These are phyloP conservation scores for Caprella mutica DNA, from an alignment of 2,888 invertebrate genomes.

Conservation along the genomic window DNA sequence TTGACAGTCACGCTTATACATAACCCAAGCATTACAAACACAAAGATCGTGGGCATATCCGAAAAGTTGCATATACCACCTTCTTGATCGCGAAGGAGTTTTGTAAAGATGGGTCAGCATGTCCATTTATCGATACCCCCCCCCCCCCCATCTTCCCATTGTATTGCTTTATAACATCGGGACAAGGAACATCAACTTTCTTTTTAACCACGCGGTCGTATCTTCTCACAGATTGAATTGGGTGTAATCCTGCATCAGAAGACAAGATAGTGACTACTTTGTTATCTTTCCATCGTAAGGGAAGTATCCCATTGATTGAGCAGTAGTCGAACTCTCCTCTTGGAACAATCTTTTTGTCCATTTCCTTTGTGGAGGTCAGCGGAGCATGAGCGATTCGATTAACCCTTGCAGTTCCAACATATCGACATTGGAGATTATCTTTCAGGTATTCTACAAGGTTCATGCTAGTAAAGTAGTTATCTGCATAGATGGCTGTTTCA, in stretches of 20 bases:
- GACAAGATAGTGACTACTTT: constrained; percentile 13
- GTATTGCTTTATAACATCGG: too few relatives aligned
- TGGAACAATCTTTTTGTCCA: constrained; percentile 8
- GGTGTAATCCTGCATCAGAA: constrained; percentile 8
- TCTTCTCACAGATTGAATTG: background rate
- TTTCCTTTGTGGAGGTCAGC: background rate
- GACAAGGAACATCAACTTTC: constrained; percentile 7
- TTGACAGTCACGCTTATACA: constrained; percentile 1
- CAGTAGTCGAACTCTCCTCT: constrained; percentile 3
- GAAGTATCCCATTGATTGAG: constrained; percentile 9
- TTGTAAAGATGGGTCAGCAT: constrained; percentile 16
- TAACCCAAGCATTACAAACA: background rate
- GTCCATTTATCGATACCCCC: background rate
- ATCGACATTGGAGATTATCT: too few relatives aligned
- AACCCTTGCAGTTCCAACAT: background rate
- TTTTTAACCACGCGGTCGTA: background rate
- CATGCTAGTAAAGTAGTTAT: too few relatives aligned
- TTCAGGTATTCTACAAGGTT: too few relatives aligned
- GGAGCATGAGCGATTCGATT: constrained; percentile 3
- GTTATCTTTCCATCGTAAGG: constrained; percentile 14
- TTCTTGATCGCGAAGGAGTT: constrained; percentile 6
- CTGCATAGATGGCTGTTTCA: too few relatives aligned
- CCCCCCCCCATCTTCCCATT: constrained; percentile 6
- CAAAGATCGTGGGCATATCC: constrained; percentile 8
- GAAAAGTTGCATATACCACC: constrained; percentile 10